Conservation (phyloP, 2,888 invertebrate species). For the Diadegma fenestrale region DNA sequence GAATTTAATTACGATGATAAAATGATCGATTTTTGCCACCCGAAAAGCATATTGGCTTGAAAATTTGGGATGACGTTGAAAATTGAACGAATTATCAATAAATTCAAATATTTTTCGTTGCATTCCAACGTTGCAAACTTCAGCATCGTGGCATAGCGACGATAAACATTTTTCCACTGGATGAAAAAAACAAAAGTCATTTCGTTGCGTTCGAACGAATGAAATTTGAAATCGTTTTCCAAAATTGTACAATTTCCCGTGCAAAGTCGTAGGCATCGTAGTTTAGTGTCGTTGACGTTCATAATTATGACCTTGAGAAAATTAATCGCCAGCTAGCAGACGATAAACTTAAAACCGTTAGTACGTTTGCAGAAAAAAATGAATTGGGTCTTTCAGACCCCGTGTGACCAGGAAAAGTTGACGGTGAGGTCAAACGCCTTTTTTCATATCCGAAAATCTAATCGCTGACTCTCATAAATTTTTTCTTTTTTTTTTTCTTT, state of each 20-base stretch:
- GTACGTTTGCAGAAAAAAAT: background rate
- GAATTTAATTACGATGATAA: no score
- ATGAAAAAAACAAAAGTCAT: background rate
- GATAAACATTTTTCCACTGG: no score
- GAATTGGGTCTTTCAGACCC: background rate
- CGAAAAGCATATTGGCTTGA: no score
- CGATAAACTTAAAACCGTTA: background rate
- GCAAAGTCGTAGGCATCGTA: background rate
- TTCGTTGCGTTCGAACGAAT: background rate
- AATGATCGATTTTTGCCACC: no score
- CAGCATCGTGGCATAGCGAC: no score
- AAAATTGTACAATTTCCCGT: background rate
- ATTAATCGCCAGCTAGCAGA: background rate
- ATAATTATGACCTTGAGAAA: background rate
- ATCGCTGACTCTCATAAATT: background rate
- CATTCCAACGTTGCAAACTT: no score
- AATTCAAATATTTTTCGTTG: no score
- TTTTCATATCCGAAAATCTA: background rate
- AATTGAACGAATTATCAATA: no score
- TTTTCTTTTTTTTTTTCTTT: background rate
- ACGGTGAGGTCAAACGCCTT: background rate
- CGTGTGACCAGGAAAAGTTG: background rate
- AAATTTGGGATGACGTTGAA: no score
- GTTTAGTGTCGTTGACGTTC: background rate
- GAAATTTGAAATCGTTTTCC: background rate